These are phyloP conservation scores for Cyanoderma ruficeps DNA, from an alignment of 2,113 vertebrate genomes.

Conservation along the genomic window DNA sequence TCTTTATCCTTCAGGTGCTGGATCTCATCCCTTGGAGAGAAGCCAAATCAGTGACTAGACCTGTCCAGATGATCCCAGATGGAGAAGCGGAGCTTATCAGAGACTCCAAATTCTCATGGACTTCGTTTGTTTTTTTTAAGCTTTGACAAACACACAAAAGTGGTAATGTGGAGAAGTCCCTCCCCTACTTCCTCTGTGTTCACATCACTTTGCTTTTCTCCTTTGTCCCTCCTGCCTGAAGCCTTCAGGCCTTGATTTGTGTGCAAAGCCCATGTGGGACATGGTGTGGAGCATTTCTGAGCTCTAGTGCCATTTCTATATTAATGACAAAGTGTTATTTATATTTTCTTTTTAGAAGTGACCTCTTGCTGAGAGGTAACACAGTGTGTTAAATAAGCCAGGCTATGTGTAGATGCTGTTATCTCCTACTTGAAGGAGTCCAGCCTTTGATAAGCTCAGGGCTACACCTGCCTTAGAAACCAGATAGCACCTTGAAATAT, in stretches of 20 bases:
- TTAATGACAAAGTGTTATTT: slow-evolving; percentile 76
- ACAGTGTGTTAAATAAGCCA: slow-evolving; percentile 68
- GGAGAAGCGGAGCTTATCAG: slow-evolving; percentile 59
- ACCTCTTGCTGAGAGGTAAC: slow-evolving; percentile 62
- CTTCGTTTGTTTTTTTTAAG: slow-evolving; percentile 65
- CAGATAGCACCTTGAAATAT: slow-evolving; percentile 79
- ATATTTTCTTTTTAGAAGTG: slow-evolving; percentile 78
- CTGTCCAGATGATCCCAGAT: slow-evolving; percentile 60
- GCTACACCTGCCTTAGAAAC: slow-evolving; percentile 81
- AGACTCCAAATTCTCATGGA: slow-evolving; percentile 71
- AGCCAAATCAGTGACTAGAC: slow-evolving; percentile 66
- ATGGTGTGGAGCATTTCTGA: slow-evolving; percentile 69
- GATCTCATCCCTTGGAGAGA: slow-evolving; percentile 60
- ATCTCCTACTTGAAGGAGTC: slow-evolving; percentile 66
- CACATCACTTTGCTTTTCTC: slow-evolving; percentile 32
- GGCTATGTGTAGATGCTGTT: slow-evolving; percentile 69
- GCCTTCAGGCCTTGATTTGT: slow-evolving; percentile 59
- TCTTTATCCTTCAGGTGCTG: slow-evolving; percentile 70
- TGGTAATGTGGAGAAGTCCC: slow-evolving; percentile 79
- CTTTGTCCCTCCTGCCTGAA: slow-evolving; percentile 63
- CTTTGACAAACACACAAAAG: slow-evolving; percentile 78
- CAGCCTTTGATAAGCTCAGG: slow-evolving; percentile 79
- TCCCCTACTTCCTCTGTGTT: slow-evolving; percentile 51
- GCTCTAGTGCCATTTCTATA: slow-evolving; percentile 68
- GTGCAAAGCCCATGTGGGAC: slow-evolving; percentile 65